Base-by-base conservation (phyloP, 2,797 vertebrate species). In the Labeo calbasu region DNA sequence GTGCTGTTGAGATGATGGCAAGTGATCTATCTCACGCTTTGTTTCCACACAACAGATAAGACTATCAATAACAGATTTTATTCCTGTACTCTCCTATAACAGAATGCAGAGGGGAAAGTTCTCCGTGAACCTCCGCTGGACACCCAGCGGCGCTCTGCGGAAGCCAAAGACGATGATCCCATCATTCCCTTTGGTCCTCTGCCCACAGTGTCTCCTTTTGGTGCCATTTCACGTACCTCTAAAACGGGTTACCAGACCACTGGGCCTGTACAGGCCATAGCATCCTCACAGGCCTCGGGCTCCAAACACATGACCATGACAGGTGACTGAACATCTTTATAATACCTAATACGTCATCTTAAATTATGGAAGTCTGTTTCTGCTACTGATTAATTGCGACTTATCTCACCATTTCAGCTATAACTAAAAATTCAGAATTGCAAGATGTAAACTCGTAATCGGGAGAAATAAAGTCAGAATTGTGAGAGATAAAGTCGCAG, bases 151-250 rank as follows among this genome's bases (percentile, higher is more conserved):
- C 95, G 98, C 89, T 94, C 95, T 0, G 92, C 96, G 0, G 98
- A 99, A 91, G 92, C 96, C 2, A 96, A 95, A 88, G 97, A 98
- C 4, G 98, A 99, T 10, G 98, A 99, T 87, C 98, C 99, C 76
- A 99, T 99, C 87, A 99, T 99, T 87, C 98, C 98, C 0, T 99
- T 99, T 88, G 98, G 98, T 85, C 97, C 98, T 82, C 94, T 97
- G 88, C 98, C 98, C 53, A 99, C 98, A 10, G 98, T 99, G 10
- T 99, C 98, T 0, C 96, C 97, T 82, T 99, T 99, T 82, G 98
- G 98, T 63, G 98, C 98, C 89, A 99, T 99, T 87, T 99, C 98
- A 63, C 96, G 98, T 90, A 99, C 98, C 85, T 97, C 98, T 72
- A 99, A 99, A 94, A 96, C 96, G 0, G 96, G 98, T 87, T 99